Base-by-base conservation (phyloP, 2,888 invertebrate species). In the Hipparchia sbordonii region DNA sequence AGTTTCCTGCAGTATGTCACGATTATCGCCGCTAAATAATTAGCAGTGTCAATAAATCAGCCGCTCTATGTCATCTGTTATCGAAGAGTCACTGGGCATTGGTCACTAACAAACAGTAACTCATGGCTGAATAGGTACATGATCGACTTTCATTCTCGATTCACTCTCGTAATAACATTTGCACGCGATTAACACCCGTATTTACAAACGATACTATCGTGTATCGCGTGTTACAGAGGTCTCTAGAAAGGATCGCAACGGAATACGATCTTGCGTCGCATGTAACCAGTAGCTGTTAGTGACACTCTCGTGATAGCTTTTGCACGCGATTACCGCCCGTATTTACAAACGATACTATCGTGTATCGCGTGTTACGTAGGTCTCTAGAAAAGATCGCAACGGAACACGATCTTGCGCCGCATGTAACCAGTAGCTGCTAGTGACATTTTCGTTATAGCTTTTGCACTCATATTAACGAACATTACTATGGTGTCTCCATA, bases 11-110 rank as follows among this genome's bases (percentile, higher is more conserved):
- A 77, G 78, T 80, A 74, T 76, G 67, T 80, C 76, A 78, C 70
- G 70, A 78, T 81, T 86, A 86, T 83, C 81, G 77, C 72, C 78
- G 79, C 82, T 82, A 79, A 84, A 85, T 85, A 84, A 87, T 85
- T 87, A 85, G 84, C 82, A 81, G 80, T 81, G 82, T 78, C 79
- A 77, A 76, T 84, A 82, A 84, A 82, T 82, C 83, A 80, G 78
- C 78, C 76, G 78, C 23, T 56, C 56, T 56, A 54, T 73, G 73
- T 70, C 73, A 72, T 71, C 67, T 52, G 71, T 73, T 77, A 77
- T 78, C 57, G 57, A 60, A 39, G 33, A 39, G 59, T 60, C 59
- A 39, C 12, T 60, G 33, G 12, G 12, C 33, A 39, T 60, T 4
- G 54, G 76, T 84, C 83, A 59, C 23, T 59, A 48, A 39, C 39